Base-by-base conservation (phyloP, 2,888 invertebrate genomes). In the Tryphoninae sp. region DNA sequence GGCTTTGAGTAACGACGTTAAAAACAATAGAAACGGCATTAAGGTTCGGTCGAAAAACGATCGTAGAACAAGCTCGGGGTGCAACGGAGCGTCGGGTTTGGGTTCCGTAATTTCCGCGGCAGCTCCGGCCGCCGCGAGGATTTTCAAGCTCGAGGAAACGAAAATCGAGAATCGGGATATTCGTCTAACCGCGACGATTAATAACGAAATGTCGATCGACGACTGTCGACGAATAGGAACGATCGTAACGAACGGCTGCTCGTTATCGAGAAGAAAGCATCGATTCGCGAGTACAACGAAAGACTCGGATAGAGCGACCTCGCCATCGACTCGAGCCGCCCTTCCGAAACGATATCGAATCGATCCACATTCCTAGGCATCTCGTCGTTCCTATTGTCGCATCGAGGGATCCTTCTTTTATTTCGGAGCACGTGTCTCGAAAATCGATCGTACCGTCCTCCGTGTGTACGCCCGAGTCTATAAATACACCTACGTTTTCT, bases 121-220 rank as follows among this genome's bases (percentile, higher is more conserved):
- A 23, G 7, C 23, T 65, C 19, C 2, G 9, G 61, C 23, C 74
- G 64, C 1, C 22, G 62, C 9, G 65, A 80, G 73, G n/a, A 45
- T 69, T 1, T n/a, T 77, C 1, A 82, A 82, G n/a, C 22, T 82
- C 22, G 82, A 82, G 11, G 68, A 79, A 19, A 59, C 72, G 64
- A 62, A 69, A 22, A 77, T 73, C 64, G 82, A 80, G 16, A 80
- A 77, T 0, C 51, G 16, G 3, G 76, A 77, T 1, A 8, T 55
- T 8, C 33, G 33, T 33, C 0, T 6, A 33, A 33, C 33, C 1
- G 2, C 23, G 16, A 6, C 42, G 8, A 68, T 2, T 1, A 62
- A 62, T 16, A 55, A 55, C 40, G 76, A 73, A 51, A 64, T 69
- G 8, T 22, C 73, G 51, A 51, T 51, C 16, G 13, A 51, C n/a